Evolutionary conservation across 1,140 invertebrate species (phyloP).

Genomic region (Trichonephila inaurata): DNA sequence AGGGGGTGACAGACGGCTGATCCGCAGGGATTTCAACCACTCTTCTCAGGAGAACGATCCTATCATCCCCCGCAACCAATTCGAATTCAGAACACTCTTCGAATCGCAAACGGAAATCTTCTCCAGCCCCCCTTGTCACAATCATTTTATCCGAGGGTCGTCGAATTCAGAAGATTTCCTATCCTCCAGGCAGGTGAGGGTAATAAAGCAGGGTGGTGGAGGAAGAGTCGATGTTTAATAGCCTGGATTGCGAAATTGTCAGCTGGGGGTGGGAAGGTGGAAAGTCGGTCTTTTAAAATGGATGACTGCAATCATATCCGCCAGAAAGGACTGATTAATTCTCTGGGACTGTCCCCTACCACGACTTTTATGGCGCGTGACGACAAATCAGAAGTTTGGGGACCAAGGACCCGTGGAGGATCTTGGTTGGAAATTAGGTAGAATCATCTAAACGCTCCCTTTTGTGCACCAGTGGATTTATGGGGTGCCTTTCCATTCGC

Average conservation of each 20-base stretch:
- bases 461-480: neutral
- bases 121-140: neutral
- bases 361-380: constrained; percentile 1
- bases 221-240: constrained; percentile 16
- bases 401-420: neutral
- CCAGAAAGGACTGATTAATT: constrained; percentile 37
- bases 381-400: neutral
- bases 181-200: neutral
- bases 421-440: neutral
- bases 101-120: neutral
- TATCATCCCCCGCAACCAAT: neutral
- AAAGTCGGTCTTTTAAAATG: constrained; percentile 37
- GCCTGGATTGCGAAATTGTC: constrained; percentile 58
- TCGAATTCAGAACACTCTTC: neutral
- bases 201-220: neutral
- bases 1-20: neutral
- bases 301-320: constrained; percentile 64
- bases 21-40: neutral
- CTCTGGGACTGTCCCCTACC: neutral
- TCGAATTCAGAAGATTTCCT: neutral
- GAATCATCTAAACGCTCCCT: neutral
- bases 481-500: neutral
- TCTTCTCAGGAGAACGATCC: neutral
- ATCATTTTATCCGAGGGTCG: neutral
- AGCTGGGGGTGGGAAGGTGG: neutral